Conservation (phyloP, 2,113 vertebrate species). For the Psilopsiagon aurifrons region DNA sequence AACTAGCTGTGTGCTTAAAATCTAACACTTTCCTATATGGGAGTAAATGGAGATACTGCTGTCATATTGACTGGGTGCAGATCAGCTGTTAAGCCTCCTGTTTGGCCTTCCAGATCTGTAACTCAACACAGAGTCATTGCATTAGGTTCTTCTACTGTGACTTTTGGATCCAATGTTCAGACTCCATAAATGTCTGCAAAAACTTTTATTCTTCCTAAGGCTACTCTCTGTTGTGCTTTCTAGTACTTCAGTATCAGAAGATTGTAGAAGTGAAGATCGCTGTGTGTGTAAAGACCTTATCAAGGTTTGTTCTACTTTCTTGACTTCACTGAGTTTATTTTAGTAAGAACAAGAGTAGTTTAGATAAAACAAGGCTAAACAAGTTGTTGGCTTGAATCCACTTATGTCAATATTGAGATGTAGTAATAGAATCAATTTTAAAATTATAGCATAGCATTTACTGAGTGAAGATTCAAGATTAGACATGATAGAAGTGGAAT, state of each 20-base stretch:
- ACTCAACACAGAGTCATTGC: background rate
- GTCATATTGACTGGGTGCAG: background rate
- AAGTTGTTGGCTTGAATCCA: background rate
- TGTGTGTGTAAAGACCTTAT: accelerated
- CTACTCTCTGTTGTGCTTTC: background rate
- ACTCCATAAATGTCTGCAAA: background rate
- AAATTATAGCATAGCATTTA: background rate
- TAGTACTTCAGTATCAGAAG: background rate
- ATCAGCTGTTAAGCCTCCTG: background rate
- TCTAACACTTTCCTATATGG: background rate
- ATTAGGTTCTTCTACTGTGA: background rate
- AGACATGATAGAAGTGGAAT: background rate
- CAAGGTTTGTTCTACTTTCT: background rate
- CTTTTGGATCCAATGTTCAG: background rate
- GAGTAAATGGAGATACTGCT: background rate
- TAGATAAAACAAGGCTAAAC: background rate
- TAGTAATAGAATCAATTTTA: background rate
- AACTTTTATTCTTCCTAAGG: background rate
- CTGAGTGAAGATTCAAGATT: background rate
- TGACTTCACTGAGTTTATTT: background rate
- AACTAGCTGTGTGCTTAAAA: background rate
- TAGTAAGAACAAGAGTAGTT: background rate
- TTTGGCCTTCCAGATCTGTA: background rate
- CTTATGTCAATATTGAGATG: background rate
- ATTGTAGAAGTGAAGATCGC: background rate